These are phyloP conservation scores for Platalea minor DNA, from an alignment of 2,797 vertebrate genomes.

Conservation along the genomic window DNA sequence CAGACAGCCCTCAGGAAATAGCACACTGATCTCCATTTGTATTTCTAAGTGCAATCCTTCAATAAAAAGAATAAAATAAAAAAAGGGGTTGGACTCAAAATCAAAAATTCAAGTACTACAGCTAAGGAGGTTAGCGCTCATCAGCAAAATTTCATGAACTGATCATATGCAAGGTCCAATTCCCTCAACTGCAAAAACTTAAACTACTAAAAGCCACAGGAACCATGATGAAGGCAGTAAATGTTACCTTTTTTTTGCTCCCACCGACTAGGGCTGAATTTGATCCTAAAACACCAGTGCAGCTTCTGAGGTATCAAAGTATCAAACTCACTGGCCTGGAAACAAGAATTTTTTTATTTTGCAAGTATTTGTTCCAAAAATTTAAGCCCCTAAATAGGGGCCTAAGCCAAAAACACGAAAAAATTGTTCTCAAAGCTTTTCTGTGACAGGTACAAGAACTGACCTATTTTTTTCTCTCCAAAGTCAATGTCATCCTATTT, in stretches of 20 bases:
- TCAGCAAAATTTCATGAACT: background rate
- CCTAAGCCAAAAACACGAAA: background rate
- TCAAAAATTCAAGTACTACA: background rate
- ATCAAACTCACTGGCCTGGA: background rate
- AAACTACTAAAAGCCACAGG: background rate
- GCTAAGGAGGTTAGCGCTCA: background rate
- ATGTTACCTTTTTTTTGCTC: background rate
- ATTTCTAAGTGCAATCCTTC: background rate
- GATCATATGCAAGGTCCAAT: background rate
- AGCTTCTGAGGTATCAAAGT: background rate
- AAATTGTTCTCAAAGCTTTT: background rate
- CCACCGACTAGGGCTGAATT: background rate
- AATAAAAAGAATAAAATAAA: background rate
- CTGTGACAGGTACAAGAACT: conserved; percentile 40
- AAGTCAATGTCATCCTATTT: conserved; percentile 34
- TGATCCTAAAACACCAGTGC: background rate
- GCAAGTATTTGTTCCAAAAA: background rate
- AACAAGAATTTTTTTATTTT: background rate
- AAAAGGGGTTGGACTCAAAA: background rate
- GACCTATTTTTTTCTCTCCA: conserved; percentile 58
- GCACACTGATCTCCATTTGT: background rate
- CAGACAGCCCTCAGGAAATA: background rate
- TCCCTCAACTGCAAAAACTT: background rate
- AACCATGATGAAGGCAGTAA: background rate
- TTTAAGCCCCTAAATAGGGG: background rate